Base-by-base conservation (phyloP, 2,797 vertebrate species). In the Lutjanus campechanus region DNA sequence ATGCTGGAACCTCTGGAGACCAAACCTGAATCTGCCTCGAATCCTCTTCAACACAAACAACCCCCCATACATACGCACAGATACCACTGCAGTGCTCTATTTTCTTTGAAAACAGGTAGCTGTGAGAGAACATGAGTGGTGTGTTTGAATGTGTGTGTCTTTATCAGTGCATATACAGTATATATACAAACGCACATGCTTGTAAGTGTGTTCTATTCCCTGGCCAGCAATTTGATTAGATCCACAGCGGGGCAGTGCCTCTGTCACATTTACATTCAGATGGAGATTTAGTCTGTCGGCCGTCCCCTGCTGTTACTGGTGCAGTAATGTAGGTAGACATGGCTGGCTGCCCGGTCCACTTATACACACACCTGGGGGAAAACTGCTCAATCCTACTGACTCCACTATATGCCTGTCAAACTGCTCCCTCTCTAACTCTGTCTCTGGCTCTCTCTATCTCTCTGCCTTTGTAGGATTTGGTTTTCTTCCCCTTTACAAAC, bases 11-110 rank as follows among this genome's bases (percentile, higher is more conserved):
- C 93, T 90, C 93, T 73, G 81, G 94, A 91, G 94, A 93, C 91
- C 86, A 93, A 94, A 93, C 94, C 92, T 94, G 91, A 92, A 94
- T 94, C 92, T 94, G 92, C 93, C 94, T 93, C 75, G 62, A 93
- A 91, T 92, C 89, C 85, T 87, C 85, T 75, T 87, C 86, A 79
- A 86, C 90, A 86, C 82, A 90, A 83, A 90, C 85, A 90, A 62
- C 46, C 68, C 51, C 54, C 61, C 49, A 56, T 11, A 63, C 62
- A 51, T 15, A 67, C 73, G 67, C 62, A 44, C 56, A 53, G n/a
- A 68, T n/a, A 72, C 61, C 82, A 64, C 87, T 78, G 88, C 91
- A 82, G 79, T 90, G 91, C 84, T 92, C 86, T 67, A 89, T 86
- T 93, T 93, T 90, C 83, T 91, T 83, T 90, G 72, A 86, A 84